Evolutionary conservation across 2,888 invertebrate species (phyloP), one percentile per base, ranked within the genome.

Genomic region (Nebria brevicollis): DNA sequence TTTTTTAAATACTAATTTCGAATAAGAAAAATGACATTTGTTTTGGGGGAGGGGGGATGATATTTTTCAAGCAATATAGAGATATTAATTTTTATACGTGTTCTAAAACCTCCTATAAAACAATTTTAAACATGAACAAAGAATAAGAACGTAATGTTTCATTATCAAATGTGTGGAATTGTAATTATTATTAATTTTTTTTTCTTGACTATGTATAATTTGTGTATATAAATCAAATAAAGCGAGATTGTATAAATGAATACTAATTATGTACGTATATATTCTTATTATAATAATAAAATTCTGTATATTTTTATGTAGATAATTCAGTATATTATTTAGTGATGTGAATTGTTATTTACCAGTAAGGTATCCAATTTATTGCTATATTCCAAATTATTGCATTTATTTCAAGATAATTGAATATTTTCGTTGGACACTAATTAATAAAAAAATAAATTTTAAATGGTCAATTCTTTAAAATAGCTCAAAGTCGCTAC

Each of bases 231-330:
- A 54, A 54, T 54, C 54, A 54, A 54, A 54, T 54, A 54, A 54
- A 54, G 0, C 54, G 54, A 54, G 54, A 54, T 54, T 54, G 54
- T 13, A 6, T 54, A 8, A 54, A 7, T 54, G 54, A 54, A 8
- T 7, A 54, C 8, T 6, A 11, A 54, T 13, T 54, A 54, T 54
- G 54, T 54, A 54, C 54, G 54, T 13, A 54, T 6, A 54, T 54
- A 54, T 54, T 54, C 54, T 54, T 54, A 54, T 54, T 7, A 13
- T 11, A 54, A 43, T 74, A 13, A 65, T 20, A 75, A 34, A 54
- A 8, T 70, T 66, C 25, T 77, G 72, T 77, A 77, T 72, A 77
- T 11, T 77, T 77, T 79, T 34, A 43, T 79, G 79, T 79, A 79
- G 5, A 79, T 74, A 77, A 74, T 68, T 42, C 74, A 68, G 20